Conservation (phyloP, 2,797 vertebrate species). For the Alcedo atthis region DNA sequence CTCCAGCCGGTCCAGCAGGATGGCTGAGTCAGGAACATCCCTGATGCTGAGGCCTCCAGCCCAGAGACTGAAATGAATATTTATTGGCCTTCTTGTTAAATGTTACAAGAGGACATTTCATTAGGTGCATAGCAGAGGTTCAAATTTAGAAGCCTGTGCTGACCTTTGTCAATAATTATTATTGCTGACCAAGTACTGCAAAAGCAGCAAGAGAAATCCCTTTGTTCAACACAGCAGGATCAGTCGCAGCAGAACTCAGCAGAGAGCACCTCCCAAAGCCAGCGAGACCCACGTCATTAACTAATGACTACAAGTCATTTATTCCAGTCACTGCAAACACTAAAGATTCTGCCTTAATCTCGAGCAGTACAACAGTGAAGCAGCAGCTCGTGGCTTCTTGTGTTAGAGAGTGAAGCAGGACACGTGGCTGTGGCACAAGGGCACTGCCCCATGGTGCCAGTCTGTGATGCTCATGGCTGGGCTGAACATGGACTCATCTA, state of each 20-base stretch:
- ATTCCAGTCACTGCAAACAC: background rate
- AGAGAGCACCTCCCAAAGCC: background rate
- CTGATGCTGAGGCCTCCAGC: background rate
- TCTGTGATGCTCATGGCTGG: fast-evolving
- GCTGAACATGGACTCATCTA: fast-evolving
- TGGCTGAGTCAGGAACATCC: fast-evolving
- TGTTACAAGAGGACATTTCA: background rate
- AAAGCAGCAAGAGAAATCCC: background rate
- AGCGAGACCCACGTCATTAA: fast-evolving
- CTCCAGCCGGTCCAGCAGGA: background rate
- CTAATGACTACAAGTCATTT: background rate
- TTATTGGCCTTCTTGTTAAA: background rate
- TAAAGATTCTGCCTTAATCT: too few relatives aligned
- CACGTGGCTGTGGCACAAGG: fast-evolving
- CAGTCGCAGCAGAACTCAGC: background rate
- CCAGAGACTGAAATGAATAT: background rate
- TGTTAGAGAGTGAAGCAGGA: fast-evolving
- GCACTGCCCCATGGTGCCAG: background rate
- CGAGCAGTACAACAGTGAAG: fast-evolving
- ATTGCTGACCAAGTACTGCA: background rate
- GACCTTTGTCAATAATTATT: background rate
- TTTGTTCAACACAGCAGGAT: background rate
- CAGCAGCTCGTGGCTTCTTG: background rate
- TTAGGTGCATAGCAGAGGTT: background rate
- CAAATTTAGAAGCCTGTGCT: background rate